phyloP scores from a whole-genome alignment of 2,888 invertebrate genomes.

The Allacma fusca region DNA sequence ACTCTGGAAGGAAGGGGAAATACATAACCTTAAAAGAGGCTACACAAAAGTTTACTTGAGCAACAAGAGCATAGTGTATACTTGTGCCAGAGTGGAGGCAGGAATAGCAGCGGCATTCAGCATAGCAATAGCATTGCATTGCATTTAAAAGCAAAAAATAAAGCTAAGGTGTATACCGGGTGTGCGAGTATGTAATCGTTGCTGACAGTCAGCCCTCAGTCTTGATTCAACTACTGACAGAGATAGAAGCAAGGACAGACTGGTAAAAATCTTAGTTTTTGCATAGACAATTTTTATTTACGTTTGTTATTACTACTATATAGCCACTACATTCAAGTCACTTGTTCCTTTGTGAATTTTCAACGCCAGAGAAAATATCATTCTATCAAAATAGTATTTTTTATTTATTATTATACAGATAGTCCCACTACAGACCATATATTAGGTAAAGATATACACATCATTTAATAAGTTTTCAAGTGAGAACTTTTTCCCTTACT shows the following conservation, averaged over 20 bases:
- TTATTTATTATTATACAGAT: no score
- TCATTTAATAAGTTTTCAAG: no score
- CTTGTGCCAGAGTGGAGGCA: no score
- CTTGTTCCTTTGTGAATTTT: no score
- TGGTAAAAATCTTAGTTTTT: conserved; percentile 19
- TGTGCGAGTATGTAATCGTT: conserved; percentile 16
- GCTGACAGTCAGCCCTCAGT: conserved; percentile 39
- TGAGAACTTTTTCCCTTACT: no score
- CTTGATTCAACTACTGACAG: conserved; percentile 48
- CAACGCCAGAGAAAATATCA: no score
- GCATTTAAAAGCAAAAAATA: background rate
- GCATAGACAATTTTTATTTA: background rate
- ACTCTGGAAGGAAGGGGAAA: conserved; percentile 5
- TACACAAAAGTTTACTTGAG: no score
- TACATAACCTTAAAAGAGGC: conserved; percentile 7
- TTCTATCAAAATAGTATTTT: no score
- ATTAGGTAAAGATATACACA: no score
- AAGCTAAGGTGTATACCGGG: conserved; percentile 16
- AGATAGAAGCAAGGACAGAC: conserved; percentile 35
- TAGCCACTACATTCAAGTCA: no score
- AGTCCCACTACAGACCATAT: no score
- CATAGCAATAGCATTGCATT: background rate
- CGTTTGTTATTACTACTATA: background rate
- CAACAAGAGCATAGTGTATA: background rate
- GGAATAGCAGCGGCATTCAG: no score